These are phyloP conservation scores for Philaethria dido DNA, from an alignment of 2,888 invertebrate species.

Conservation along the genomic window DNA sequence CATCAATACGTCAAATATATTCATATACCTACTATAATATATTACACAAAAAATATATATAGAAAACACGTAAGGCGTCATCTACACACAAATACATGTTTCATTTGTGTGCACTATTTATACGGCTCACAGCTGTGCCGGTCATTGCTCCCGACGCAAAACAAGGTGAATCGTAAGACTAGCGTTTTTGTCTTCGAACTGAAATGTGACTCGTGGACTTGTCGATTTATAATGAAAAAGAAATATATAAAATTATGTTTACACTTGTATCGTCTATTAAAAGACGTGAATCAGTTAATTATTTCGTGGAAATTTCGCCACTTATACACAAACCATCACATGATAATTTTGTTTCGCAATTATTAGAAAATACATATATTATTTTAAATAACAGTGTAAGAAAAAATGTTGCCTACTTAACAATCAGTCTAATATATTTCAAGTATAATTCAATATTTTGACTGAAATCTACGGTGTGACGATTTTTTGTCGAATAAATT, in stretches of 20 bases:
- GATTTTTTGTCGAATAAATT: no score
- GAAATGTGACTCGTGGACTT: constrained; percentile 53
- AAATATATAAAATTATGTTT: constrained; percentile 35
- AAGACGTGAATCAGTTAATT: no score
- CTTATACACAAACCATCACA: no score
- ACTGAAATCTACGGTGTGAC: no score
- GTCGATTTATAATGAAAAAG: constrained; percentile 47
- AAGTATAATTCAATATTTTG: no score
- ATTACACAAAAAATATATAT: constrained; percentile 8
- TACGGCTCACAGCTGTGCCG: constrained; percentile 70
- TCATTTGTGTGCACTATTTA: constrained; percentile 57
- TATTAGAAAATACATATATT: no score
- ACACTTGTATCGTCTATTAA: no score
- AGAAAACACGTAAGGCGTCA: constrained; percentile 39
- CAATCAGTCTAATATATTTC: no score
- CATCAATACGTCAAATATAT: constrained; percentile 2
- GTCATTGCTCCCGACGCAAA: constrained; percentile 73
- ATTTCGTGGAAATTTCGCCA: no score
- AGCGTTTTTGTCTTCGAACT: constrained; percentile 64
- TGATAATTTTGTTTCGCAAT: no score
- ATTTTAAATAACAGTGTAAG: no score
- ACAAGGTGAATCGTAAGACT: constrained; percentile 74
- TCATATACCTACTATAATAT: background rate
- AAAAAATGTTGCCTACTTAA: no score
- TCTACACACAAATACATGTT: constrained; percentile 41